These are phyloP conservation scores for Endotricha flammealis DNA, from an alignment of 2,888 invertebrate genomes.

Conservation along the genomic window DNA sequence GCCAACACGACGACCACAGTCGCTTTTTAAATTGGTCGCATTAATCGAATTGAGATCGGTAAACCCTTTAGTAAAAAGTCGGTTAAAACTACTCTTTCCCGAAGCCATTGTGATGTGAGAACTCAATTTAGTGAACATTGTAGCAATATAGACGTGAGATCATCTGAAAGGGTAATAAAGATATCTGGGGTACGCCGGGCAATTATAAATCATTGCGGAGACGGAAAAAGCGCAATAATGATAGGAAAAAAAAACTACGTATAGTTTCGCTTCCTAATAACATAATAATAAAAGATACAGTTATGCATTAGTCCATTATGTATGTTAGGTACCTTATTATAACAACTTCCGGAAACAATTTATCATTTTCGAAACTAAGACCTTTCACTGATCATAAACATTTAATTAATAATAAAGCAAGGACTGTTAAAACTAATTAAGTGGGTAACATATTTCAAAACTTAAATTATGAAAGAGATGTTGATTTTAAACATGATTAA, in stretches of 20 bases:
- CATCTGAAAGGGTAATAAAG: conserved; percentile 59
- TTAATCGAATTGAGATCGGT: conserved; percentile 74
- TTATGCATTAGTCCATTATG: not conserved
- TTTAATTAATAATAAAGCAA: conserved; percentile 4
- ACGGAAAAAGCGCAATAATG: conserved; percentile 7
- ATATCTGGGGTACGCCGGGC: conserved; percentile 37
- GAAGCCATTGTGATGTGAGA: conserved; percentile 72
- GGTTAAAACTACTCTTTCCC: conserved; percentile 66
- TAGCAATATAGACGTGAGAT: conserved; percentile 48
- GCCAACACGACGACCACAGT: conserved; percentile 1
- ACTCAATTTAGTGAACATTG: conserved; percentile 70
- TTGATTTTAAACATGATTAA: not conserved
- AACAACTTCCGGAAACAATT: conserved; percentile 7
- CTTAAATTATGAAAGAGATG: not conserved
- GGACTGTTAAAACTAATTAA: conserved; percentile 4
- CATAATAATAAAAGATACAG: not conserved
- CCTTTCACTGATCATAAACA: conserved; percentile 9
- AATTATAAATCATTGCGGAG: conserved; percentile 14
- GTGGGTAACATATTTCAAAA: not conserved
- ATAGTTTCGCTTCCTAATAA: conserved; percentile 4
- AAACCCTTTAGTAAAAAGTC: conserved; percentile 75
- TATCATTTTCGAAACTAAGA: conserved; percentile 6
- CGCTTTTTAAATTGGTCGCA: conserved; percentile 42
- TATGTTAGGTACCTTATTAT: not conserved
- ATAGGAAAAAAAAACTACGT: conserved; percentile 3